Conservation (phyloP, 2,113 vertebrate species). For the Cinclus mexicanus region DNA sequence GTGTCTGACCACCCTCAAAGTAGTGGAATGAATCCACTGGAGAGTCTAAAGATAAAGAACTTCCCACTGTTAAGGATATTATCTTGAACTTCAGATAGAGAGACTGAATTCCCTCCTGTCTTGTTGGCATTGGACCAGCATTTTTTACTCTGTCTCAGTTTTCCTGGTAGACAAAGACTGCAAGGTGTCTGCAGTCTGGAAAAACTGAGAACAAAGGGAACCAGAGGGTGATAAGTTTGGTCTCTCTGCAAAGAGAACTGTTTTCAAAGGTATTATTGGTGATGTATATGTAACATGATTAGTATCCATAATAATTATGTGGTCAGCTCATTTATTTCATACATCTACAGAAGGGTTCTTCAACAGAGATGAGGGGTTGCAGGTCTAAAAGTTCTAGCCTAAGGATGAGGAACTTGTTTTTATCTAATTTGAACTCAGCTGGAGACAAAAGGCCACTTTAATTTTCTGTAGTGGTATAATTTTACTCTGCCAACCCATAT, state of each 20-base stretch:
- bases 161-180: neutral
- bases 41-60: neutral
- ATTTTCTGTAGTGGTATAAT: neutral
- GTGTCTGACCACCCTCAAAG: neutral
- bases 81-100: neutral
- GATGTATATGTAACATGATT: neutral
- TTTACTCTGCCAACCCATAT: neutral
- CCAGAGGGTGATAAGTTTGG: neutral
- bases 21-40: neutral
- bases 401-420: neutral
- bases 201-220: neutral
- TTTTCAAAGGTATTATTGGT: neutral
- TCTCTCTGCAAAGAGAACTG: neutral
- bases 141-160: neutral
- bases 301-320: neutral
- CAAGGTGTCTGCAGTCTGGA: neutral
- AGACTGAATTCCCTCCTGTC: neutral
- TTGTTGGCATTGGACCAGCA: neutral
- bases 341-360: neutral
- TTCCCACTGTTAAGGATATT: neutral
- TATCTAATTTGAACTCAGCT: neutral
- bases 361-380: neutral
- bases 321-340: neutral
- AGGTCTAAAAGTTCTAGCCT: neutral
- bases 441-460: neutral